Conservation (phyloP, 2,113 vertebrate species). For the Arenaria interpres region DNA sequence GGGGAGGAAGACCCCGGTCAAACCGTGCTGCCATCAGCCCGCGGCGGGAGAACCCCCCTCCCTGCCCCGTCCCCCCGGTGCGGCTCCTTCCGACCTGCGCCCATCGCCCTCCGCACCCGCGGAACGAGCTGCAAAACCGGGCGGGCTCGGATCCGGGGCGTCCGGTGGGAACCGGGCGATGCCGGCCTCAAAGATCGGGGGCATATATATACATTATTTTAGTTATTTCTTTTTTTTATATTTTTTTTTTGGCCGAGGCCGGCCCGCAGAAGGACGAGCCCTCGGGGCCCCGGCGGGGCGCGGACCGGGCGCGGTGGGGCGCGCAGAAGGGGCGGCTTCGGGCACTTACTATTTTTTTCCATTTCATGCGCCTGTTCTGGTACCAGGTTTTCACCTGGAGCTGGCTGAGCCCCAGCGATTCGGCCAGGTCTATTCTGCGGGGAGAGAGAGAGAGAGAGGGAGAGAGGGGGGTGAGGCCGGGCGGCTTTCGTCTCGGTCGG, state of each 20-base stretch:
- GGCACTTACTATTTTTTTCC: conserved; percentile 99
- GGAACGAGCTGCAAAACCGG: not conserved
- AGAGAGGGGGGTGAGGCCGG: not conserved
- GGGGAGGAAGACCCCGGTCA: not conserved
- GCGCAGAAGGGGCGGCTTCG: accelerated
- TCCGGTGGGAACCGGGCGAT: too few relatives aligned
- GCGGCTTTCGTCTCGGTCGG: not conserved
- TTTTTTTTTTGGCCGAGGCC: not conserved
- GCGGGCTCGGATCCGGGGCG: not conserved
- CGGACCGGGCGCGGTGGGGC: too few relatives aligned
- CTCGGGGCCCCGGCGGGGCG: not conserved
- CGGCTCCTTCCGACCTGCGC: not conserved
- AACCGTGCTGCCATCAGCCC: not conserved
- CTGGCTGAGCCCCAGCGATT: conserved; percentile 96
- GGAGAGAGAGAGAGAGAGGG: conserved; percentile 20
- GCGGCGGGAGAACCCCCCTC: too few relatives aligned
- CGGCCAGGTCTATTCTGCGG: conserved; percentile 97
- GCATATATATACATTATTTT: too few relatives aligned
- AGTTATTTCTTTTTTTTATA: not conserved
- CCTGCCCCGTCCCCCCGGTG: too few relatives aligned
- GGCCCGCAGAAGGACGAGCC: not conserved
- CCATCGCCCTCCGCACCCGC: not conserved
- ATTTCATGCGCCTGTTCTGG: conserved; percentile 99
- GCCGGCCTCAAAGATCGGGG: not conserved
- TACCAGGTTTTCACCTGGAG: conserved; percentile 99